Base-by-base conservation (phyloP, 2,888 invertebrate genomes). In the Rapana venosa region DNA sequence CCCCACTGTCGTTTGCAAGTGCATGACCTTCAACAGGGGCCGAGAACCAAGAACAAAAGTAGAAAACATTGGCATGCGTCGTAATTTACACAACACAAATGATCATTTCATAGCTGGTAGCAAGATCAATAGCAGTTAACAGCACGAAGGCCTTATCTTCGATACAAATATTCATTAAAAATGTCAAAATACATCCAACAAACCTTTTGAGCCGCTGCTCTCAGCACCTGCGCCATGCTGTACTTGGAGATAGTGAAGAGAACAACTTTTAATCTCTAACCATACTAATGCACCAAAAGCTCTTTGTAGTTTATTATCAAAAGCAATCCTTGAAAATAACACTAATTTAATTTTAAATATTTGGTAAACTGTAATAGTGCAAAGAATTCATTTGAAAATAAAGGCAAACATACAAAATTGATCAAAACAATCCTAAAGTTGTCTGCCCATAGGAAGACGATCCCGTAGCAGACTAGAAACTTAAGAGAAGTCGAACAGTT, bases 151-250 rank as follows among this genome's bases (percentile, higher is more conserved):
- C 5, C 20, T 13, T 32, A 1, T 17, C 32, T 32, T 13, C 20
- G 26, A 79, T 17, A 35, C 15, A 35, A 32, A 32, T 15, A 32
- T 77, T 32, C 26, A 30, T 32, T 5, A 0, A 32, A 77, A 79
- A 26, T 30, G 15, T 32, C 77, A 58, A 11, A 70, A 61, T 2
- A 77, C 4, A 13, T 83, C 2, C 30, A 47, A 90, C 88, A 89
- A 90, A 94, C 94, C 93, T 92, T 93, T 91, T 92, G 92, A 79
- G 92, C 90, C 88, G 91, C 91, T 61, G 93, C 92, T 90, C 93
- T 92, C 91, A 94, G 92, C 77, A 94, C 91, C 90, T 94, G 93
- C 85, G 94, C 94, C 94, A 94, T 94, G 90, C 90, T 93, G 90
- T 47, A 47, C 89, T 70, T 87, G n/a, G 77, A 84, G 66, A 87